Base-by-base conservation (phyloP, 2,113 vertebrate genomes). In the Ramphastos sulfuratus region DNA sequence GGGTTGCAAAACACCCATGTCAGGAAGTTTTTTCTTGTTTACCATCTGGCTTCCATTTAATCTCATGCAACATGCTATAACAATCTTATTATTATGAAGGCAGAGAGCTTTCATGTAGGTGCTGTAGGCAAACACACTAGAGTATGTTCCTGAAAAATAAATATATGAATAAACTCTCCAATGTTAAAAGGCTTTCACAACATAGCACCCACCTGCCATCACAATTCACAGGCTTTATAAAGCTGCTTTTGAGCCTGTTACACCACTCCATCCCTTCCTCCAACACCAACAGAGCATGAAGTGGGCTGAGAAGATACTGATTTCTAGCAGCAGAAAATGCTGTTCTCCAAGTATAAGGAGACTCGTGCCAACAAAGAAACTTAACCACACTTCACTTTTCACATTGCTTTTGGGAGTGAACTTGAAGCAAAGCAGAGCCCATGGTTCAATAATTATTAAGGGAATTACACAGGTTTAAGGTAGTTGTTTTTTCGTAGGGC, bases 391-490 rank as follows among this genome's bases (percentile, higher is more conserved):
- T 21, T 70, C 5, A 16, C 19, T 67, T 39, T 58, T 42, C 31
- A 42, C 16, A 30, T 21, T 4, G 19, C 46, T 56, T 74, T 28
- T 31, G 65, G 39, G 28, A 85, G 18, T 5, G 14, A 88, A 61
- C 72, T 64, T 13, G 66, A 65, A 77, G 56, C 39, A 50, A 72
- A 23, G 4, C 2, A 3, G 80, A 37, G 25, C 35, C 46, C 55
- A 59, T 0, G 2, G 52, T 39, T 39, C 76, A 59, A 2, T 0
- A 58, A 66, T 4, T 69, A 76, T 16, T 8, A 23, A 24, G 35
- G 13, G 60, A 72, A 35, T 15, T 24, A 5, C 15, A 60, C 31
- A 33, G 2, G 0, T 67, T 81, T 54, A 30, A 24, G 1, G 0
- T 2, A 13, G 24, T 0, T 28, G 9, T 18, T 60, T 63, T 55